A percentile compares a stretch with the other conserved stretches of the same genome.
Conservation (phyloP, 2,888 invertebrate species). For the Pristionchus maxplancki region DNA sequence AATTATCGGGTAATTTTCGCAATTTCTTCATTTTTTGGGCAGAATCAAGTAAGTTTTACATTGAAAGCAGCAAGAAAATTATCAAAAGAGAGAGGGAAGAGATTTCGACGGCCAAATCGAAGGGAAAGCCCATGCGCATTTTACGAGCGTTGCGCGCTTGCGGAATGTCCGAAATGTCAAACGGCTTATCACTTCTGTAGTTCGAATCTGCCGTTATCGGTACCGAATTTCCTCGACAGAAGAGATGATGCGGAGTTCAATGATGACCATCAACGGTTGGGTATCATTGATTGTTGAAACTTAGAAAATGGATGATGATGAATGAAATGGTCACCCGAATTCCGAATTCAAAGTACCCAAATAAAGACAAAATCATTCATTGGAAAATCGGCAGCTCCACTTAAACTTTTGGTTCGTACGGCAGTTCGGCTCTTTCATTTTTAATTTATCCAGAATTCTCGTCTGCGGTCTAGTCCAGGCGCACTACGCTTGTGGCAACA, state of each 20-base stretch:
- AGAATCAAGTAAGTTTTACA: too few relatives aligned
- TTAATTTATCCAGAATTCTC: slow-evolving; percentile 81
- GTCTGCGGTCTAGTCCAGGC: slow-evolving; percentile 82
- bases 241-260: not conserved
- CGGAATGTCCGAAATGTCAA: slow-evolving; percentile 3
- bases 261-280: not conserved
- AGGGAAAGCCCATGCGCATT: not conserved
- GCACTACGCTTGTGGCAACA: slow-evolving; percentile 81
- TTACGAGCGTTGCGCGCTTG: not conserved
- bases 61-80: too few relatives aligned
- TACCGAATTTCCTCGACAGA: not conserved
- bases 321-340: too few relatives aligned
- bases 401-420: too few relatives aligned
- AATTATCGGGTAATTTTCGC: slow-evolving; percentile 79
- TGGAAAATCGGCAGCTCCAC: too few relatives aligned
- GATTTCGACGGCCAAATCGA: not conserved
- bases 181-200: slow-evolving; percentile 13
- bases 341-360: too few relatives aligned
- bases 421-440: too few relatives aligned
- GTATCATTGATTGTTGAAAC: too few relatives aligned
- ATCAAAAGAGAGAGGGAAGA: not conserved
- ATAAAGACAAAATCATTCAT: slow-evolving; percentile 33
- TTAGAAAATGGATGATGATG: too few relatives aligned
- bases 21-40: too few relatives aligned
- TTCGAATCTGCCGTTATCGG: not conserved